Percentiles rank a stretch among this genome's conserved stretches.
Conservation (phyloP, 1,140 invertebrate genomes). For the Coenobita brevimanus region DNA sequence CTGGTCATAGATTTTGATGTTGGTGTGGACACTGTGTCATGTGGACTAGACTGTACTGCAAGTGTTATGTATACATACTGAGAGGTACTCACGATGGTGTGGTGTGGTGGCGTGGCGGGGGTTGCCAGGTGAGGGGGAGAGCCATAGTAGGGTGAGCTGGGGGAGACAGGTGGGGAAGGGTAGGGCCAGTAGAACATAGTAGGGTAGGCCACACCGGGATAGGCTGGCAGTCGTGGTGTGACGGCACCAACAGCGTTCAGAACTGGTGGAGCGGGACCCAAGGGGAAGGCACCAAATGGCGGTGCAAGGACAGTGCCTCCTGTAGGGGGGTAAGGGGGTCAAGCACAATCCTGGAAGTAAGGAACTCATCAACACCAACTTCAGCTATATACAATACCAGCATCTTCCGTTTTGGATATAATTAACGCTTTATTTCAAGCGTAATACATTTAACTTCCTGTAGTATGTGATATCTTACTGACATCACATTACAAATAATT, state of each 20-base stretch:
- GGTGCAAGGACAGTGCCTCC: slow-evolving; percentile 78
- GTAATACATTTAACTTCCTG: too few species aligned
- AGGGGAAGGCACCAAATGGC: slow-evolving; percentile 73
- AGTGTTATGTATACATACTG: not conserved
- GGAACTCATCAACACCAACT: too few species aligned
- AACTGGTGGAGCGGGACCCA: slow-evolving; percentile 74
- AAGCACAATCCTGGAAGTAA: slow-evolving; percentile 27
- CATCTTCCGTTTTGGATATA: too few species aligned
- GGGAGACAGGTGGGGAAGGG: slow-evolving; percentile 92
- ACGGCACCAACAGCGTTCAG: slow-evolving; percentile 75
- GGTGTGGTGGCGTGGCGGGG: slow-evolving; percentile 69
- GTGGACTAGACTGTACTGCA: not conserved
- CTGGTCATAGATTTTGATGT: not conserved
- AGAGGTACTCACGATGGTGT: slow-evolving; percentile 58
- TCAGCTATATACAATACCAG: too few species aligned
- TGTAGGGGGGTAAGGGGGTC: slow-evolving; percentile 68
- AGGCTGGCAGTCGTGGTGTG: slow-evolving; percentile 76
- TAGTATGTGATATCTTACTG: too few species aligned
- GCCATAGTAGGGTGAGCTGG: slow-evolving; percentile 85
- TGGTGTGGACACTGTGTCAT: not conserved
- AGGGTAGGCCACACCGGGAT: slow-evolving; percentile 72
- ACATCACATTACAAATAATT: too few species aligned
- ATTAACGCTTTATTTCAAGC: too few species aligned
- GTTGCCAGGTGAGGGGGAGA: slow-evolving; percentile 74
- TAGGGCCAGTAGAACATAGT: slow-evolving; percentile 91